Conservation (phyloP, 1,140 invertebrate species). For the Zaprionus tsacasi region DNA sequence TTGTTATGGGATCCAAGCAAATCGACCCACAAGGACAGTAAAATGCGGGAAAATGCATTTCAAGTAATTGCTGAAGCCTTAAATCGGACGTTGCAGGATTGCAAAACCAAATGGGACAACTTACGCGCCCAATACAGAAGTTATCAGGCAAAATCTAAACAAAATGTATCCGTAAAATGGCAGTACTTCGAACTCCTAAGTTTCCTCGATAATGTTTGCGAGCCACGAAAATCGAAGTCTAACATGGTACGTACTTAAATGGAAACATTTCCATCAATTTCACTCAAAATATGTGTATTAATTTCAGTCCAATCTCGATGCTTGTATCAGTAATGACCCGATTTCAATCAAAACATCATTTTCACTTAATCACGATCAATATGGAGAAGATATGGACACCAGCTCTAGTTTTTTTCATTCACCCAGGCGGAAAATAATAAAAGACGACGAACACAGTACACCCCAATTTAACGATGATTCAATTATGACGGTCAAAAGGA, state of each 20-base stretch:
- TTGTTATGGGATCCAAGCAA: conserved; percentile 22
- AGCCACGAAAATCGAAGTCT: conserved; percentile 3
- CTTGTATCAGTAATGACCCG: background rate
- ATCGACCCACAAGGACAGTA: conserved; percentile 13
- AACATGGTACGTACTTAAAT: background rate
- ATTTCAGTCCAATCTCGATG: background rate
- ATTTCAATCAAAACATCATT: conserved; percentile 3
- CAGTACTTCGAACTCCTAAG: conserved; percentile 23
- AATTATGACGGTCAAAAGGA: background rate
- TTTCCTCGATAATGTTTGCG: conserved; percentile 24
- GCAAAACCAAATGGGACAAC: conserved; percentile 45
- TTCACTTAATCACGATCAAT: conserved; percentile 2
- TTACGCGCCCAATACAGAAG: conserved; percentile 37
- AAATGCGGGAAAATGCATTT: conserved; percentile 19
- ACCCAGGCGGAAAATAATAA: background rate
- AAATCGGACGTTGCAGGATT: conserved; percentile 16
- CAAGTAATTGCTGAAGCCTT: conserved; percentile 14
- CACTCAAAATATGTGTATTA: background rate
- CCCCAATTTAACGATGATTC: background rate
- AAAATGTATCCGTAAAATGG: conserved; percentile 30
- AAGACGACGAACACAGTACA: background rate
- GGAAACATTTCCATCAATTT: background rate
- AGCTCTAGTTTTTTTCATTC: conserved; percentile 21
- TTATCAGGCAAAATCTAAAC: conserved; percentile 22
- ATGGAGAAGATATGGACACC: conserved; percentile 23